Evolutionary conservation across 1,140 invertebrate genomes (phyloP).

Genomic region (Manduca sexta): DNA sequence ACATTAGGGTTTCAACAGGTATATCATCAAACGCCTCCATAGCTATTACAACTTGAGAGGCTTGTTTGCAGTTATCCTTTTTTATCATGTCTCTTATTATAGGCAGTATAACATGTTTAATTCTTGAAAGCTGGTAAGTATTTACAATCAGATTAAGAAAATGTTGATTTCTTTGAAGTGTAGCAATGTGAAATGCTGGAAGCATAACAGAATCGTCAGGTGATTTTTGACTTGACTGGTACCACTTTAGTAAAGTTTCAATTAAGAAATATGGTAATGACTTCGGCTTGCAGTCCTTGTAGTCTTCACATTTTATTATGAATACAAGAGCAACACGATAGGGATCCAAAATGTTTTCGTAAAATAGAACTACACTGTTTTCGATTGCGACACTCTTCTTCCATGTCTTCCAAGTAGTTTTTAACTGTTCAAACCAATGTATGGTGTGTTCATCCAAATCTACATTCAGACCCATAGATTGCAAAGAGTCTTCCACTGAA

Average conservation of each 20-base stretch:
- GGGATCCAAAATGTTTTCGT: conserved; percentile 34
- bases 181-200: conserved; percentile 56
- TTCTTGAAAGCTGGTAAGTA: conserved; percentile 46
- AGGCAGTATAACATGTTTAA: conserved; percentile 50
- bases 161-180: conserved; percentile 48
- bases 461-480: conserved; percentile 43
- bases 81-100: conserved; percentile 53
- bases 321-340: conserved; percentile 46
- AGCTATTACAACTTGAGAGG: conserved; percentile 77
- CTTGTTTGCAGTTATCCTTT: conserved; percentile 69
- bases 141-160: conserved; percentile 51
- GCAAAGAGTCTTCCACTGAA: conserved; percentile 54
- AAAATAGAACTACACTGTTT: conserved; percentile 40
- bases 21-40: conserved; percentile 78
- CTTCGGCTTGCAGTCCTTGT: conserved; percentile 62
- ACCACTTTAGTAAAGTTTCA: conserved; percentile 53
- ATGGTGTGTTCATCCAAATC: conserved; percentile 33
- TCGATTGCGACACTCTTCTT: conserved; percentile 49
- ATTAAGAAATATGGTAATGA: conserved; percentile 55
- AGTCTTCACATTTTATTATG: conserved; percentile 55
- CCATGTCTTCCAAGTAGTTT: conserved; percentile 55
- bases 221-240: conserved; percentile 16
- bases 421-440: conserved; percentile 48
- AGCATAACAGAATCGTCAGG: conserved; percentile 47
- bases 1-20: conserved; percentile 77